Evolutionary conservation across 2,113 vertebrate genomes (phyloP), one percentile per base, ranked within the genome.

Genomic region (Ophthalmotilapia sp.): DNA sequence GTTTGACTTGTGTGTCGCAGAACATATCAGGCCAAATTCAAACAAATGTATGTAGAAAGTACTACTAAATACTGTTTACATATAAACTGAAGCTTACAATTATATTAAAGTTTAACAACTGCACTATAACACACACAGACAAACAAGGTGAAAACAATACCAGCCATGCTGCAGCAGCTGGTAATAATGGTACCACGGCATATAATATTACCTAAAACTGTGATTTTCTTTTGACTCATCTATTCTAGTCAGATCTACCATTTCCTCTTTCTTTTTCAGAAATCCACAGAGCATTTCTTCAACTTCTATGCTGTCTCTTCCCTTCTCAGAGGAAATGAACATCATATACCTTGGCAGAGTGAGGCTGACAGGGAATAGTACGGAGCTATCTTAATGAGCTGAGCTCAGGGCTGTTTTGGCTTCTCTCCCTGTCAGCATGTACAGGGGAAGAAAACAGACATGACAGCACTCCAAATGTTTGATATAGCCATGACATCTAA

Each of bases 391-490:
- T 55, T 94, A 93, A 92, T 89, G 93, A 93, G 87, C 77, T 73
- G 86, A 90, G 86, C 88, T 92, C 79, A 56, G 85, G 84, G 84
- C 87, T 88, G 88, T 91, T 92, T 89, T 70, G 85, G 70, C 73
- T 82, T 73, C 82, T 81, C 49, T 87, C 53, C 53, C 81, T 54
- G 82, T 88, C 91, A 92, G 84, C 75, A 54, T 53, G 77, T 88
- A 54, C 53, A 80, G 31, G 19, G 9, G 11, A 21, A 70, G 42
- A 82, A 80, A 89, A 81, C 6, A 62, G 29, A 75, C 77, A 70
- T 40, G 87, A 58, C 80, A 85, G 82, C 81, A 45, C 70, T 55
- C 5, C 6, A 31, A 58, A 81, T 86, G 79, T 82, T 73, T 75
- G 82, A 84, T 88, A 70, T 26, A 58, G 36, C 19, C 49, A 42